phyloP scores from a whole-genome alignment of 1,140 invertebrate species.

The Drosophila kohkoa region DNA sequence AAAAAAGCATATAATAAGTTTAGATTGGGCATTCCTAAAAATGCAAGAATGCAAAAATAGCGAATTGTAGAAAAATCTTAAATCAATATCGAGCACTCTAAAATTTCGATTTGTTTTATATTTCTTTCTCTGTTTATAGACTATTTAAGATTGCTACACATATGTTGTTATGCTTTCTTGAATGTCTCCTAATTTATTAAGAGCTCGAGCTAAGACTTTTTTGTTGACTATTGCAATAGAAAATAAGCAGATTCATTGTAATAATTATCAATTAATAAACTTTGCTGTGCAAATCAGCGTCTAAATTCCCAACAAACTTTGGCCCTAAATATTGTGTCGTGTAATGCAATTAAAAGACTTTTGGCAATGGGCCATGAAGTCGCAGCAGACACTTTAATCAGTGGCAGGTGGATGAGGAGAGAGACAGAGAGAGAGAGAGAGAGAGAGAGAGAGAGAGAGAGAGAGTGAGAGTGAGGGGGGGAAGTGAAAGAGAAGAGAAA shows the following conservation, averaged over 20 bases:
- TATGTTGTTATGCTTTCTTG: too few species aligned
- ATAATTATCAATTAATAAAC: slow-evolving; percentile 5
- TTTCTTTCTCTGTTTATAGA: too few species aligned
- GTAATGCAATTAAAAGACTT: slow-evolving; percentile 63
- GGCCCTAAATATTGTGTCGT: slow-evolving; percentile 40
- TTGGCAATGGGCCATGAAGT: slow-evolving; percentile 60
- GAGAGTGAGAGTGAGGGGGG: not conserved
- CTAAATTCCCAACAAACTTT: slow-evolving; percentile 9
- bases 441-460: not conserved
- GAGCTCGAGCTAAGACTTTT: not conserved
- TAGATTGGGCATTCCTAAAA: too few species aligned
- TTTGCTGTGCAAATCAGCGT: not conserved
- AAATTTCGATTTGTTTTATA: too few species aligned
- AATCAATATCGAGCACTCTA: too few species aligned
- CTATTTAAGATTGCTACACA: too few species aligned
- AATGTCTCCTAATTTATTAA: too few species aligned
- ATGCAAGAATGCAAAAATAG: too few species aligned
- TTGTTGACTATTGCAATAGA: not conserved
- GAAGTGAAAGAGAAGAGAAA: too few species aligned
- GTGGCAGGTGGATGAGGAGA: not conserved
- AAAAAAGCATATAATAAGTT: too few species aligned
- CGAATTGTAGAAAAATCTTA: too few species aligned
- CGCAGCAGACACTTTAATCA: slow-evolving; percentile 17
- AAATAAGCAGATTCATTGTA: not conserved
- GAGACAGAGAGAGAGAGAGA: not conserved